Base-by-base conservation (phyloP, 1,140 invertebrate species). In the Palaemon carinicauda region DNA sequence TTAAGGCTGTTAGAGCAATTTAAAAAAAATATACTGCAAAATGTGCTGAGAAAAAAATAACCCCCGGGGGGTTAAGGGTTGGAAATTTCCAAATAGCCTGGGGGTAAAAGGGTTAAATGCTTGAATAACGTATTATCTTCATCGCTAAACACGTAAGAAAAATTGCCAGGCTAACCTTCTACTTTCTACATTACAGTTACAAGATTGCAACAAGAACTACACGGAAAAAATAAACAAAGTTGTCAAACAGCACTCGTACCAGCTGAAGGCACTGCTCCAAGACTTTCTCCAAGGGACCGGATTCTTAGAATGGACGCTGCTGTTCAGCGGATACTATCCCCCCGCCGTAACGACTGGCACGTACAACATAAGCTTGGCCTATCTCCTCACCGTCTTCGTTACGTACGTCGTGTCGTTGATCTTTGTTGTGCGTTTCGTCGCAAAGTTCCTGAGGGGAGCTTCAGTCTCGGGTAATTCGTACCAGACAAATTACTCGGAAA, bases 241-340 rank as follows among this genome's bases (percentile, higher is more conserved):
- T 14, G 74, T 53, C 15, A 17, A 50, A 4, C 19, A 56, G 0
- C n/a, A 74, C 27, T 51, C 27, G 19, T 1, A 17, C 3, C 21
- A 71, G 21, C 3, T 52, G 2, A 65, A 33, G 3, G 33, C 21
- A 3, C n/a, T 86, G 1, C 19, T 74, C 0, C 77, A 80, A 53
- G 94, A 95, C 89, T 91, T 95, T 10, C 92, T 95, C 7, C 94
- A 95, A 90, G 95, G 95, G 7, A 94, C 94, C 0, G 95, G 96
- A 7, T 94, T 94, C 91, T 93, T 97, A 91, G 95, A 96, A 89
- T 91, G 93, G 7, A 96, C 95, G 1, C 90, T 94, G 12, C 90
- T 96, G 21, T 97, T 96, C 92, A 96, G 96, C 89, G 96, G 96
- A 4, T 93, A 93, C 74, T 97, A 97, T 90, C 92, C 93, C 19